Evolutionary conservation across 2,113 vertebrate species (phyloP).

Genomic region (Laterallus jamaicensis): DNA sequence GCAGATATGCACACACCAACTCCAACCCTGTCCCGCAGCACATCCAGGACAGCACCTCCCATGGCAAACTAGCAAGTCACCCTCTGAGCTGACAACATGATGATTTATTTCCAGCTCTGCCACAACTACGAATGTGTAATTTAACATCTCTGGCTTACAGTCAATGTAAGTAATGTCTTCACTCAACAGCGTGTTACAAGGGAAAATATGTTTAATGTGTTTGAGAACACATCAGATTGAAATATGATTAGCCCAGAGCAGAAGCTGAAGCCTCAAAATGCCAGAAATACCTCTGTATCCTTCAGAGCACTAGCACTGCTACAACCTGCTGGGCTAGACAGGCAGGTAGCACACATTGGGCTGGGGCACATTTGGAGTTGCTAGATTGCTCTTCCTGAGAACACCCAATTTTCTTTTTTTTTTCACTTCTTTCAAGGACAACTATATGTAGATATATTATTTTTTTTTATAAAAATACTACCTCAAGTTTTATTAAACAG

Average conservation of each 20-base stretch:
- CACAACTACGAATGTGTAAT: neutral
- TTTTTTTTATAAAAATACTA: neutral
- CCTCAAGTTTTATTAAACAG: neutral
- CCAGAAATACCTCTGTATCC: neutral
- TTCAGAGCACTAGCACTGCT: neutral
- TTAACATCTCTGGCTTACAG: neutral
- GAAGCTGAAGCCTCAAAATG: neutral
- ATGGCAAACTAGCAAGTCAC: neutral
- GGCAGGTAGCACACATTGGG: fast-evolving
- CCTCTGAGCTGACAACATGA: neutral
- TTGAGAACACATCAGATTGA: neutral
- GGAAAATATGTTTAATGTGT: neutral
- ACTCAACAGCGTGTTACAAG: neutral
- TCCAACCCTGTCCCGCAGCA: neutral
- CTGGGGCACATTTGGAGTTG: neutral
- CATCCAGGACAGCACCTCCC: neutral
- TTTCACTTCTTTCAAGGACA: neutral
- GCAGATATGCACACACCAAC: neutral
- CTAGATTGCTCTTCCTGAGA: neutral
- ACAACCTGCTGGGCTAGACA: neutral
- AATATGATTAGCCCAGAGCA: neutral
- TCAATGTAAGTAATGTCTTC: neutral
- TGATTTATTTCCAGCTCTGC: neutral
- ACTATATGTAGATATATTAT: no score
- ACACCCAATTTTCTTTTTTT: neutral